Base-by-base conservation (phyloP, 35 echinoderm and acorn worm species). In the Patiria miniata region DNA sequence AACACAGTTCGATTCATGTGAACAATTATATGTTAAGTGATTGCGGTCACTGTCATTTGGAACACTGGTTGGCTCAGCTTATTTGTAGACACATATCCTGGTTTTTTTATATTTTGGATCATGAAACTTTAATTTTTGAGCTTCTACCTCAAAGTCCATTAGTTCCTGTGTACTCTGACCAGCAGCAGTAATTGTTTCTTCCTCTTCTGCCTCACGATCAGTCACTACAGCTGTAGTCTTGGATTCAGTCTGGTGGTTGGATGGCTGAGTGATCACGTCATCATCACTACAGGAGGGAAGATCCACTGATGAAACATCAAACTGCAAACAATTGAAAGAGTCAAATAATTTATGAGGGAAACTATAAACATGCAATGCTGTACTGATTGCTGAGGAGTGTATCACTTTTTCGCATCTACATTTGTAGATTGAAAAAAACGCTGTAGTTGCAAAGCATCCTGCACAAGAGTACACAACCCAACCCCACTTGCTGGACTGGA, bases 291-390 rank as follows among this genome's bases (percentile, higher is more conserved):
- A 88, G 8, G 83, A 54, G 10, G 90, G 90, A 39, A 91, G 52
- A 10, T 34, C 68, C 8, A 91, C 90, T 61, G 90, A 83, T 29
- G 90, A 91, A 2, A 91, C 83, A 86, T 91, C 83, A 91, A 91
- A 91, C 90, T 91, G 33, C 28, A 37, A 56, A 44, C 23, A 79
- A 56, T n/a, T 59, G 44, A 55, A 79, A 10, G 44, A 83, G 65
- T 23, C 21, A 47, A 82, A 82, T 19, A 30, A 40, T n/a, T n/a
- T n/a, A n/a, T n/a, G n/a, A n/a, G n/a, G 42, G 42, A 47, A 47
- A 47, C 4, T 6, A 47, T 47, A 47, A 6, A 47, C 42, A 47
- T 47, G 42, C 12, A 47, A 4, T 47, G 42, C n/a, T n/a, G n/a
- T n/a, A n/a, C n/a, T n/a, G n/a, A n/a, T n/a, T n/a, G n/a, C n/a